Evolutionary conservation across 2,797 vertebrate genomes (phyloP).

Genomic region (Pyrrhura leucotis): DNA sequence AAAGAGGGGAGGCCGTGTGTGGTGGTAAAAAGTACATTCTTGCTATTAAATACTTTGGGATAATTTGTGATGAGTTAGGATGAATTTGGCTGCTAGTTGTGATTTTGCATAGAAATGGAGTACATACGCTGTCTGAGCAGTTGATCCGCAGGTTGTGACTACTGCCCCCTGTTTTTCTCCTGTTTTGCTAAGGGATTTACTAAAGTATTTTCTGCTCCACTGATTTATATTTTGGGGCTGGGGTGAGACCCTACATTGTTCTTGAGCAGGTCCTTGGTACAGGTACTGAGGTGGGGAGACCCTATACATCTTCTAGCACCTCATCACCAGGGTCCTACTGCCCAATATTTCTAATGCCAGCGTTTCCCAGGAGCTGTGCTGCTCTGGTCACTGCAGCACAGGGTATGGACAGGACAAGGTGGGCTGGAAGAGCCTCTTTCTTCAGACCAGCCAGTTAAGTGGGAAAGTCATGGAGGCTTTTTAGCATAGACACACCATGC

Average conservation of each 20-base stretch:
- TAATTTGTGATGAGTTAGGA: background rate
- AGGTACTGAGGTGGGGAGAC: background rate
- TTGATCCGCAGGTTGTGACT: background rate
- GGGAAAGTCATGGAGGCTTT: background rate
- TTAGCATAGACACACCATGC: fast-evolving
- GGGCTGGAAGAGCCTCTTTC: background rate
- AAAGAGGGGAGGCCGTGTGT: fast-evolving
- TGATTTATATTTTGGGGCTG: background rate
- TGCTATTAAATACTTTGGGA: background rate
- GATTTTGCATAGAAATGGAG: background rate
- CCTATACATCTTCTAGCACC: background rate
- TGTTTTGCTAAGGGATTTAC: background rate
- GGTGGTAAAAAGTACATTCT: background rate
- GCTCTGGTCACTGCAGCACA: background rate
- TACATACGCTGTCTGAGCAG: background rate
- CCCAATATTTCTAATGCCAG: background rate
- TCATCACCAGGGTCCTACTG: background rate
- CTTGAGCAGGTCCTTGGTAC: background rate
- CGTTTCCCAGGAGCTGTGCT: background rate
- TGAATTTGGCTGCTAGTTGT: background rate
- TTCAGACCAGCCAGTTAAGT: background rate
- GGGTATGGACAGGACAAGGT: background rate
- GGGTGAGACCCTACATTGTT: background rate
- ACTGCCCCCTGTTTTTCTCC: background rate
- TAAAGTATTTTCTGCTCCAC: background rate